phyloP scores from a whole-genome alignment of 2,113 vertebrate species.

The Oxygymnocypris stewartii region DNA sequence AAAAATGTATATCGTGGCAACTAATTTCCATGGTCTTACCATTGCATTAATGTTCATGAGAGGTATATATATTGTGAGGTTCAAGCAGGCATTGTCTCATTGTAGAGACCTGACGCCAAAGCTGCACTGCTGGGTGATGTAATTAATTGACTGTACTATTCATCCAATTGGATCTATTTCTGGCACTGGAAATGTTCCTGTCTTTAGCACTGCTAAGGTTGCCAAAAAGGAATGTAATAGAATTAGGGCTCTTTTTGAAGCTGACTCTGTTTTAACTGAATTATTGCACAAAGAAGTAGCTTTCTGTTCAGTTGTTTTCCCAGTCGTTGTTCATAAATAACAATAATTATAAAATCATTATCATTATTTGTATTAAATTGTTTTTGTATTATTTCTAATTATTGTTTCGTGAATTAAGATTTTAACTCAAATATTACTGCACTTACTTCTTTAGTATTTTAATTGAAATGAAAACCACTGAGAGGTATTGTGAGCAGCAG shows the following conservation, averaged over 20 bases:
- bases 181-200: slow-evolving; percentile 40
- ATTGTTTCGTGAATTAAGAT: background rate
- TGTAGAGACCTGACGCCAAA: slow-evolving; percentile 28
- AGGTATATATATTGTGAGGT: slow-evolving; percentile 20
- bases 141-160: slow-evolving; percentile 65
- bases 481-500: background rate
- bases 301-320: slow-evolving; percentile 21
- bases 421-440: background rate
- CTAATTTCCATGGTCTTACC: background rate
- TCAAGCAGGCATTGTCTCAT: slow-evolving; percentile 30
- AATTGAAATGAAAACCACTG: background rate
- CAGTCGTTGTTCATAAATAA: background rate
- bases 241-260: slow-evolving; percentile 32
- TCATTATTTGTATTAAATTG: background rate
- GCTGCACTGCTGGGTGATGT: slow-evolving; percentile 27
- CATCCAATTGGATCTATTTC: slow-evolving; percentile 62
- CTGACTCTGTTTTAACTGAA: slow-evolving; percentile 31
- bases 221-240: slow-evolving; percentile 45
- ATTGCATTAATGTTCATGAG: background rate
- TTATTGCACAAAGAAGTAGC: slow-evolving; percentile 7
- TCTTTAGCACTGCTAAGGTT: slow-evolving; percentile 43
- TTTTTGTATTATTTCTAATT: background rate
- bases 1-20: background rate
- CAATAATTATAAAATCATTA: background rate
- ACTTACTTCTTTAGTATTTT: background rate